Evolutionary conservation across 2,113 vertebrate species (phyloP), one percentile per base, ranked within the genome.

Genomic region (Vicugna pacos): DNA sequence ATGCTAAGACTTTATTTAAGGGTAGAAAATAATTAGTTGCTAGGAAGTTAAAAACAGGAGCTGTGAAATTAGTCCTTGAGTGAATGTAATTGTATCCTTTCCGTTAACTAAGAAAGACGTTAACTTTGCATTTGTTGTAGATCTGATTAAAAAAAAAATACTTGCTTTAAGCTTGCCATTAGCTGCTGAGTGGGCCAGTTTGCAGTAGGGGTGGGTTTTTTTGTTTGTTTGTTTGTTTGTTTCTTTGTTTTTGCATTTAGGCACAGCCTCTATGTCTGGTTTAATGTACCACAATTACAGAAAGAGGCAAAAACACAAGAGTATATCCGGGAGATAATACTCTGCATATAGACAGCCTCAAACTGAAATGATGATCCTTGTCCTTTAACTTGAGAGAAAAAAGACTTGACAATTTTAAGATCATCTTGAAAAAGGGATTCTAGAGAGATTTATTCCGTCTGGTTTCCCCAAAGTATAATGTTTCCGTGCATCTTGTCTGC

Each of bases 11-110:
- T 90, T 90, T 72, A 46, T 75, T 77, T 83, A 69, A 84, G 56
- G 8, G 86, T 67, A 80, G 48, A 58, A 91, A 93, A 84, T 64
- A 30, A 77, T 76, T 89, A 30, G 20, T 77, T 92, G 6, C 24
- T 77, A 85, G 48, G 35, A 91, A 83, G 62, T 96, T 93, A 89
- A 72, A 76, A 91, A 56, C 3, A 77, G 5, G 94, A 77, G 38
- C 60, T 62, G 15, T 97, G 11, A 92, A 86, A 67, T 79, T 81
- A 93, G 24, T 77, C 32, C 19, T 73, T 62, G 26, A 32, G 32
- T 62, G 32, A 94, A 77, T 83, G 24, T 83, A 83, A 38, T 93
- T 89, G 42, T 79, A 38, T 89, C 58, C 16, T 14, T 77, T 69
- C 6, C 87, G 32, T 95, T 92, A 86, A 86, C 14, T 54, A 42